phyloP scores from a whole-genome alignment of 2,113 vertebrate genomes.

The Pseudorectes ferrugineus region DNA sequence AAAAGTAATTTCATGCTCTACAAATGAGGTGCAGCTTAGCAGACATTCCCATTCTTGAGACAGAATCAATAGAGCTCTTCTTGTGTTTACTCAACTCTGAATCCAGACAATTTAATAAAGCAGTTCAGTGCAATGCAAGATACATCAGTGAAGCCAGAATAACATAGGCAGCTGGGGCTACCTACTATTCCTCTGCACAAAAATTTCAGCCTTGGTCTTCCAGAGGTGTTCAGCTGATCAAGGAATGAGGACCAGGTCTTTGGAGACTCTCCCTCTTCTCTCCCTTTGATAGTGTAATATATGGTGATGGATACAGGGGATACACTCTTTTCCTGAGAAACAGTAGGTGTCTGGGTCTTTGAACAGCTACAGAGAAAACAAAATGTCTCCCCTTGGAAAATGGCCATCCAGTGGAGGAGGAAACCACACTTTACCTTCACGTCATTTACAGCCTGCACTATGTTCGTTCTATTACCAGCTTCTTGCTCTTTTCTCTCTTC shows the following conservation, averaged over 20 bases:
- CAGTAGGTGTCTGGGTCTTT: not conserved
- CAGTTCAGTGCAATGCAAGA: not conserved
- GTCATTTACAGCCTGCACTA: slow-evolving; percentile 48
- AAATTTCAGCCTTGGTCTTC: not conserved
- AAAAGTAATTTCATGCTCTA: not conserved
- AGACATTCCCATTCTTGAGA: not conserved
- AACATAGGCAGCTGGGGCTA: not conserved
- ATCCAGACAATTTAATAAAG: not conserved
- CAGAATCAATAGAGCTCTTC: not conserved
- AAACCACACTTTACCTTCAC: slow-evolving; percentile 60
- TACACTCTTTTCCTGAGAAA: not conserved
- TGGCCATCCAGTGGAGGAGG: not conserved
- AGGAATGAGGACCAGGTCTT: not conserved
- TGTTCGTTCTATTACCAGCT: slow-evolving; percentile 41
- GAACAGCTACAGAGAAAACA: not conserved
- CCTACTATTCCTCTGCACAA: not conserved
- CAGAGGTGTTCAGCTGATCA: not conserved
- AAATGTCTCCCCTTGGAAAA: not conserved
- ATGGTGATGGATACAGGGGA: not conserved
- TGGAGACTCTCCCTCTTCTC: not conserved
- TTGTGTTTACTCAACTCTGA: not conserved
- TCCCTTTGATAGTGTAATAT: not conserved
- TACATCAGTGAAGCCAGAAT: not conserved
- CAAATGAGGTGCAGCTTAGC: not conserved
- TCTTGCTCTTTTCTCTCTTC: slow-evolving; percentile 62